Evolutionary conservation across 1,140 invertebrate species (phyloP), one percentile per base, ranked within the genome.

Genomic region (Carposina sasakii): DNA sequence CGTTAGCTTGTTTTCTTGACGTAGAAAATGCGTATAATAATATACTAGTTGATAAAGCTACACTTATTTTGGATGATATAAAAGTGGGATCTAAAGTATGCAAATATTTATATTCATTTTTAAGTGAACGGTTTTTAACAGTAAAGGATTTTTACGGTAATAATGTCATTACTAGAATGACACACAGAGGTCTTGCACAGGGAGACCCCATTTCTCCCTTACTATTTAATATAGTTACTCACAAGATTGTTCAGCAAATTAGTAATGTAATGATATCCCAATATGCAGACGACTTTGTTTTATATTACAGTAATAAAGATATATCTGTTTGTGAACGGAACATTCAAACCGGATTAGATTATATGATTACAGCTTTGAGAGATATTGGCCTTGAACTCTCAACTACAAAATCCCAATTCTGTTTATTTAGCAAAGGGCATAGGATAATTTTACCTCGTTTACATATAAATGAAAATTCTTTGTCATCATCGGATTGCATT

Each of bases 11-110:
- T 33, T 58, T 58, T 43, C 3, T 58, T 15, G 55, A 58, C 17
- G 54, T 58, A 10, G 39, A 58, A 9, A 53, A 36, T 42, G 55
- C 55, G 12, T 58, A 58, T 33, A 58, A 58, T 37, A 58, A 58
- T 36, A 21, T 58, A 19, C 22, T 41, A 23, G 19, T 55, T 13
- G 5, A 10, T 1, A 12, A 1, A 1, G 12, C 50, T 5, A 1
- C 50, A 10, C 3, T 6, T 3, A 43, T 24, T 12, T 30, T 51
- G 24, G 47, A 51, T 34, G 4, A 22, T 15, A 17, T 51, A 13
- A 21, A 33, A 5, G 42, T 47, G 2, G 48, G 47, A 10, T 8
- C 15, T n/a, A 28, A 30, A 36, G n/a, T 44, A 0, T 52, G 54
- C 15, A 39, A 26, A 3, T 57, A 57, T 40, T 23, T 57, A 24